phyloP scores from a whole-genome alignment of 2,113 vertebrate genomes.

The Istiophorus platypterus region DNA sequence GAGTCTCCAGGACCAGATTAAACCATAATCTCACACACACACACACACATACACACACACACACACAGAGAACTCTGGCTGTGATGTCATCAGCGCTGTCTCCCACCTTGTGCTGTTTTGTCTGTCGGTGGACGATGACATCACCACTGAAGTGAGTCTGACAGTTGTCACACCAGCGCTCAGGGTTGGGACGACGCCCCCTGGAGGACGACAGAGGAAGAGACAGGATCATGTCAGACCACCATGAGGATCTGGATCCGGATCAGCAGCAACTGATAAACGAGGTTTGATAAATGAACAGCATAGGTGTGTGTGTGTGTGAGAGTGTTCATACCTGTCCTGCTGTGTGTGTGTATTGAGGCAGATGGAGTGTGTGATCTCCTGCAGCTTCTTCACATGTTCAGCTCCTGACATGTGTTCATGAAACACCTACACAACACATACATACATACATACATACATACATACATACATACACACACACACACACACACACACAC shows the following conservation, averaged over 20 bases:
- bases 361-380: conserved; percentile 82
- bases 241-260: too few relatives aligned
- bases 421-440: conserved; percentile 89
- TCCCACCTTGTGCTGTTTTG: conserved; percentile 92
- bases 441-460: conserved; percentile 4
- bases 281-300: too few relatives aligned
- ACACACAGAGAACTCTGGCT: too few relatives aligned
- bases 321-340: conserved; percentile 49
- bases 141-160: conserved; percentile 91
- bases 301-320: conserved; percentile 4
- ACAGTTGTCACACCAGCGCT: conserved; percentile 93
- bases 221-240: too few relatives aligned
- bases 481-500: conserved; percentile 9
- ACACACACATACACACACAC: too few relatives aligned
- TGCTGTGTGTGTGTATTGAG: conserved; percentile 35
- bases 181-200: conserved; percentile 77
- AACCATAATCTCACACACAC: too few relatives aligned
- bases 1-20: too few relatives aligned
- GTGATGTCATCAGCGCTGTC: not conserved
- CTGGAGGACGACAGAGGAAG: conserved; percentile 39
- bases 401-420: conserved; percentile 89
- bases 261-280: too few relatives aligned
- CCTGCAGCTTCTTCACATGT: conserved; percentile 90
- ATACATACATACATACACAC: too few relatives aligned
- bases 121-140: conserved; percentile 91